phyloP scores from a whole-genome alignment of 2,113 vertebrate species.

The Upupa epops region DNA sequence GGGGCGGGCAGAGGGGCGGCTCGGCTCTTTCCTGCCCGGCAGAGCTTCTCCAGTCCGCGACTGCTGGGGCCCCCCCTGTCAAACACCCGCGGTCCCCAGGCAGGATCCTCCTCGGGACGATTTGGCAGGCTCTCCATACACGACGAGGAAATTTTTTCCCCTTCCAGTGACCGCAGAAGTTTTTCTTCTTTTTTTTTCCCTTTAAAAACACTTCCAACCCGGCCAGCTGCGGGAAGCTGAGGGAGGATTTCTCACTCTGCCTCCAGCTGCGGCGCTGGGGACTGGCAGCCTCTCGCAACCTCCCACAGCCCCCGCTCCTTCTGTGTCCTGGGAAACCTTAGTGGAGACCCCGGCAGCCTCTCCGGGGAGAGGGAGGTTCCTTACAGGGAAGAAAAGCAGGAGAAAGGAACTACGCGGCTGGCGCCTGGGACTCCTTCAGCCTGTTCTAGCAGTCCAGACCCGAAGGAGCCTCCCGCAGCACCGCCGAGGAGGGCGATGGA shows the following conservation, averaged over 20 bases:
- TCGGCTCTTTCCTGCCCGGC: not conserved
- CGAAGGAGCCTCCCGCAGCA: not conserved
- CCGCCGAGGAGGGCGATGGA: not conserved
- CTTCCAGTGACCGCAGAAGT: not conserved
- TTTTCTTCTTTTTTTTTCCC: not conserved
- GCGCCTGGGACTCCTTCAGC: not conserved
- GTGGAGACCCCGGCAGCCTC: not conserved
- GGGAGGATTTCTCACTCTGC: not conserved
- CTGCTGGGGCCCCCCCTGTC: not conserved
- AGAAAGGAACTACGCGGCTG: not conserved
- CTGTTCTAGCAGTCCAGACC: not conserved
- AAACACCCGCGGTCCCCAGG: not conserved
- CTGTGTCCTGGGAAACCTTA: not conserved
- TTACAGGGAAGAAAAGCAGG: not conserved
- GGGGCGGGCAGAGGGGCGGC: not conserved
- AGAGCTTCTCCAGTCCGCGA: not conserved
- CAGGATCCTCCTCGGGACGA: slow-evolving; percentile 12
- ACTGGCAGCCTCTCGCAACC: not conserved
- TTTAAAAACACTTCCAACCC: not conserved
- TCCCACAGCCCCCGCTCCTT: not conserved
- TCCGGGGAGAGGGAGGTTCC: not conserved
- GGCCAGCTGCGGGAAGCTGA: not conserved
- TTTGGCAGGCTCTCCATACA: not conserved
- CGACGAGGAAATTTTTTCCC: not conserved
- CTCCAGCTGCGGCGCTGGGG: not conserved